These are phyloP conservation scores for Ennomos erosarius DNA, from an alignment of 2,888 invertebrate genomes.

Conservation along the genomic window DNA sequence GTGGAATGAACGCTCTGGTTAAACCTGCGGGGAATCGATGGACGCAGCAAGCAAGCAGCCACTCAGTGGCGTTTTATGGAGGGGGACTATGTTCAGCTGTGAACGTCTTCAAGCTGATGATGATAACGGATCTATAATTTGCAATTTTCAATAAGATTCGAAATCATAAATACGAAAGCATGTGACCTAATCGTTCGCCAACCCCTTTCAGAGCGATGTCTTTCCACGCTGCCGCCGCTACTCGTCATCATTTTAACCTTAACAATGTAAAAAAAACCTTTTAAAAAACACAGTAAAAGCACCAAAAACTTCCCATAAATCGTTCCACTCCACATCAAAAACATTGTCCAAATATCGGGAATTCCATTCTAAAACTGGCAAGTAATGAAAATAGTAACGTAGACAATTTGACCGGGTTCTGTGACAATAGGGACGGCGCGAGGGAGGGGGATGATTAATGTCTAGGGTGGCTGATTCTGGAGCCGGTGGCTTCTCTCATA, in stretches of 20 bases:
- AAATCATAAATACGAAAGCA: conserved; percentile 33
- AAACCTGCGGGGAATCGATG: too few relatives aligned
- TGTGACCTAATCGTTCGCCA: conserved; percentile 63
- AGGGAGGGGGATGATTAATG: conserved; percentile 65
- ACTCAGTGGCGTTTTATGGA: too few relatives aligned
- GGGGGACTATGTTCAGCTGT: too few relatives aligned
- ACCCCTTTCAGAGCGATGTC: conserved; percentile 64
- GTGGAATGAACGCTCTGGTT: too few relatives aligned
- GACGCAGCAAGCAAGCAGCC: too few relatives aligned
- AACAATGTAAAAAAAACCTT: too few relatives aligned
- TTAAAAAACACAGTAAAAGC: not conserved
- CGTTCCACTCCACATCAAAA: conserved; percentile 25
- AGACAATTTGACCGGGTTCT: conserved; percentile 47
- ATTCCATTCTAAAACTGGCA: conserved; percentile 38
- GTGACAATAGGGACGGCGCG: conserved; percentile 48
- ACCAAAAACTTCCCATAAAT: conserved; percentile 13
- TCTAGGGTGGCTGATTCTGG: conserved; percentile 46
- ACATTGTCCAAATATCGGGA: conserved; percentile 38
- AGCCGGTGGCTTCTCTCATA: conserved; percentile 48
- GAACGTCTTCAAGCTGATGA: too few relatives aligned
- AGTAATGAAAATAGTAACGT: conserved; percentile 51
- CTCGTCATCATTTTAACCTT: conserved; percentile 63
- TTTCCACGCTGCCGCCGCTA: conserved; percentile 66
- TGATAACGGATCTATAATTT: too few relatives aligned
- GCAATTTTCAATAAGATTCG: conserved; percentile 23